Conservation (phyloP, 2,797 vertebrate genomes). For the Adrianichthys oophorus region DNA sequence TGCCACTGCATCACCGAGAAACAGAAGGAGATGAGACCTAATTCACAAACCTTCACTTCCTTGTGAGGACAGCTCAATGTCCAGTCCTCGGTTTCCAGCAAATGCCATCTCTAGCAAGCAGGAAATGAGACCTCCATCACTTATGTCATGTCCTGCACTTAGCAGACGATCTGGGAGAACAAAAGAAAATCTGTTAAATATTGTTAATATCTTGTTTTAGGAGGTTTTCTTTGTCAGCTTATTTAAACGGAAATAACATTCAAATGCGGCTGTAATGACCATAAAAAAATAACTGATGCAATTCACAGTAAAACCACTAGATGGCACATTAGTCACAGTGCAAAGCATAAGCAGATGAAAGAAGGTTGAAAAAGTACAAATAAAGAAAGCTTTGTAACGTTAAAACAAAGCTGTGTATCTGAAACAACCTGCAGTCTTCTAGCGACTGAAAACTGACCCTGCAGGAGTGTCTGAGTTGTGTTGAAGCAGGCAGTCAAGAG, state of each 20-base stretch:
- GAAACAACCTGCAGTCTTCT: background rate
- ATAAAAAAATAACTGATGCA: background rate
- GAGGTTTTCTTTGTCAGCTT: background rate
- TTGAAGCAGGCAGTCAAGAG: slow-evolving; percentile 81
- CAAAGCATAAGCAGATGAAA: background rate
- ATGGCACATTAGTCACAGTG: slow-evolving; percentile 16
- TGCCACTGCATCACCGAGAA: background rate
- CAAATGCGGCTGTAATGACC: too few relatives aligned
- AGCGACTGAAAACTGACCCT: slow-evolving; percentile 66
- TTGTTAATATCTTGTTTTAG: background rate
- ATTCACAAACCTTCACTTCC: slow-evolving; percentile 65
- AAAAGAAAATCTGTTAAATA: background rate
- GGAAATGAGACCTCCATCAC: slow-evolving; percentile 88
- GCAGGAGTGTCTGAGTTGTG: slow-evolving; percentile 83
- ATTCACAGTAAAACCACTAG: slow-evolving; percentile 31
- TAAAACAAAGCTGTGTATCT: background rate
- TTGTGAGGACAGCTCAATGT: slow-evolving; percentile 73
- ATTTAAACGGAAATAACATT: background rate
- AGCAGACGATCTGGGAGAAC: slow-evolving; percentile 75
- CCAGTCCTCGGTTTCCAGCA: slow-evolving; percentile 88
- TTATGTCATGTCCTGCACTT: slow-evolving; percentile 90
- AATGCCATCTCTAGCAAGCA: slow-evolving; percentile 93
- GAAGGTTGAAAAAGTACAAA: background rate
- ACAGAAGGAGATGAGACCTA: background rate
- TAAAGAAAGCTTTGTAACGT: slow-evolving; percentile 2